These are phyloP conservation scores for Lipophrys pholis DNA, from an alignment of 2,113 vertebrate genomes.

Conservation along the genomic window DNA sequence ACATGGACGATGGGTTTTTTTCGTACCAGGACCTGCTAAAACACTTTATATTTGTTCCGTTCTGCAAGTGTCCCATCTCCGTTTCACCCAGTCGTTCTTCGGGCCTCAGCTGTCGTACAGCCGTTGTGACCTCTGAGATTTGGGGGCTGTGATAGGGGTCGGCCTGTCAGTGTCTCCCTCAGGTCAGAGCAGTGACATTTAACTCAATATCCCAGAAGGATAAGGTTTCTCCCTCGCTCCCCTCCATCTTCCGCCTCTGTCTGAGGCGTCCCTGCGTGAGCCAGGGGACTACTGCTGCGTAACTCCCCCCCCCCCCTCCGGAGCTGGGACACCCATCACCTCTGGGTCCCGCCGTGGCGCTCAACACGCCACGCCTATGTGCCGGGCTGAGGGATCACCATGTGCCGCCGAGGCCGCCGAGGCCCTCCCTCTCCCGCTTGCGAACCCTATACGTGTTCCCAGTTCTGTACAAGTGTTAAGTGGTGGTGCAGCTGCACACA, in stretches of 20 bases:
- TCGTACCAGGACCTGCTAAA: conserved; percentile 17
- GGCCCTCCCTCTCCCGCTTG: conserved; percentile 26
- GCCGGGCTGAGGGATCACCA: conserved; percentile 65
- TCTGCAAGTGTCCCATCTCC: conserved; percentile 38
- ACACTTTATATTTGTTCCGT: conserved; percentile 39
- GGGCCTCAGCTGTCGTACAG: conserved; percentile 76
- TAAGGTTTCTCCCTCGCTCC: conserved; percentile 72
- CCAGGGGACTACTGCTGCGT: conserved; percentile 45
- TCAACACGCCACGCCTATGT: conserved; percentile 56
- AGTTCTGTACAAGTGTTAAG: conserved; percentile 70
- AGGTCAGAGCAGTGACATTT: conserved; percentile 81
- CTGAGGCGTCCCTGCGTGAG: conserved; percentile 34
- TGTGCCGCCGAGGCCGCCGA: conserved; percentile 46
- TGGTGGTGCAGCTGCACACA: conserved; percentile 51
- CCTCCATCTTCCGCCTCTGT: conserved; percentile 66
- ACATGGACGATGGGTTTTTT: not conserved
- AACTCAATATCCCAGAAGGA: conserved; percentile 84
- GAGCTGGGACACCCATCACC: conserved; percentile 59
- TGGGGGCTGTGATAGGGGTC: conserved; percentile 68
- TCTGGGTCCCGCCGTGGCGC: conserved; percentile 21
- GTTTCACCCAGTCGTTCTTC: conserved; percentile 47
- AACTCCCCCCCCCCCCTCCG: conserved; percentile 11
- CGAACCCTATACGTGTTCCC: conserved; percentile 68
- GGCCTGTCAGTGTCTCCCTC: conserved; percentile 82
- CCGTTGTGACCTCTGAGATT: conserved; percentile 75